Conservation (phyloP, 2,888 invertebrate genomes). For the Sthenelais limicola region DNA sequence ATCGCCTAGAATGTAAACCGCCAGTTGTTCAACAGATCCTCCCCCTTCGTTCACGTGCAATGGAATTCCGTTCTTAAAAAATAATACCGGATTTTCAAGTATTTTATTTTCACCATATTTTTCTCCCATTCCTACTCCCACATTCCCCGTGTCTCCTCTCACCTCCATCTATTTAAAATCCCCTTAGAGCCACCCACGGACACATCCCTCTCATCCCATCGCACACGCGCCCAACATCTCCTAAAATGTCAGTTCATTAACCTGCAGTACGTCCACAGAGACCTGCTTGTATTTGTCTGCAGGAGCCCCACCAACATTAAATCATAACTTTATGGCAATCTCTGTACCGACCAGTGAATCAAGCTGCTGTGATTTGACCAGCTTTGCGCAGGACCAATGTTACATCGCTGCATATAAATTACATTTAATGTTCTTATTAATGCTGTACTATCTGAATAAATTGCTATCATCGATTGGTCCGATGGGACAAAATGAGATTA, state of each 20-base stretch:
- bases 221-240: background rate
- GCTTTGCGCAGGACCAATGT: background rate
- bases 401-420: slow-evolving; percentile 3
- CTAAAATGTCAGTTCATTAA: slow-evolving; percentile 8
- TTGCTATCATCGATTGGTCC: too few relatives aligned
- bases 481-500: too few relatives aligned
- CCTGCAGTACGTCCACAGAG: background rate
- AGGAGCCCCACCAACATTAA: background rate
- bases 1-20: too few relatives aligned
- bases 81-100: too few relatives aligned
- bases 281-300: background rate
- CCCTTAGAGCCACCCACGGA: background rate
- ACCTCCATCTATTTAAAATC: background rate
- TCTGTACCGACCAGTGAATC: slow-evolving; percentile 10
- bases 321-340: slow-evolving; percentile 36
- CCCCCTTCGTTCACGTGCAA: too few relatives aligned
- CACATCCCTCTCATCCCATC: slow-evolving; percentile 4
- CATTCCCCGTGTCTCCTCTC: background rate
- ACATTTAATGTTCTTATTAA: slow-evolving; percentile 3
- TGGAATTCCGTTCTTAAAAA: too few relatives aligned
- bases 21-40: too few relatives aligned
- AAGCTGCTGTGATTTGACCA: background rate
- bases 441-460: too few relatives aligned
- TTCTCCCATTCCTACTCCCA: background rate
- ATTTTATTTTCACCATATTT: too few relatives aligned